Evolutionary conservation across 2,888 invertebrate species (phyloP).

Genomic region (Hermaeophaga mercurialis): DNA sequence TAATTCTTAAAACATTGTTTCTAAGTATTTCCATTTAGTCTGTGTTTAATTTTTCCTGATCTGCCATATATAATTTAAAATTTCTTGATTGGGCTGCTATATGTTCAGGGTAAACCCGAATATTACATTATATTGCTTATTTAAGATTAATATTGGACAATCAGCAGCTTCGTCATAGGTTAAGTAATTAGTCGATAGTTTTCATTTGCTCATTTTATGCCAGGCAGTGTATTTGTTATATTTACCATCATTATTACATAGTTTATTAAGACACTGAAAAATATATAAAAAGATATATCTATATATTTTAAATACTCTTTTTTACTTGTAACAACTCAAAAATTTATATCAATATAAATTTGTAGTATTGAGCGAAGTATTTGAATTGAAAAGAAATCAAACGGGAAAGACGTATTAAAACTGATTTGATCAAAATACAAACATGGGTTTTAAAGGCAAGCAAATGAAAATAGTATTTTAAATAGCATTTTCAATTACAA

Average conservation of each 20-base stretch:
- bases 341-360: constrained; percentile 19
- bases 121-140: no score
- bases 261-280: constrained; percentile 15
- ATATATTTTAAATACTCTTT: constrained; percentile 54
- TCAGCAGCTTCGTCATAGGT: constrained; percentile 7
- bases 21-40: no score
- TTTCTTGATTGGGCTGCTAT: no score
- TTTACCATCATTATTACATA: constrained; percentile 22
- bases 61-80: no score
- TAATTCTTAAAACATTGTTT: no score
- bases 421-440: background rate
- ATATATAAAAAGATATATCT: constrained; percentile 36
- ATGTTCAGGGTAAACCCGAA: no score
- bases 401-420: background rate
- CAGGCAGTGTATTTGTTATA: constrained; percentile 16
- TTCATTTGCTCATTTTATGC: constrained; percentile 30
- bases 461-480: background rate
- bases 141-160: no score
- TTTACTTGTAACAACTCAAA: constrained; percentile 49
- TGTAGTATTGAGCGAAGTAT: constrained; percentile 7
- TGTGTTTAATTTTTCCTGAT: no score
- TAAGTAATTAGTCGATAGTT: constrained; percentile 15
- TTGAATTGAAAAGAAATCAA: constrained; percentile 16
- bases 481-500: background rate
- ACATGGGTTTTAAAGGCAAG: no score